Evolutionary conservation across 2,888 invertebrate genomes (phyloP), one percentile per base, ranked within the genome.

Genomic region (Temnothorax rugatulus): DNA sequence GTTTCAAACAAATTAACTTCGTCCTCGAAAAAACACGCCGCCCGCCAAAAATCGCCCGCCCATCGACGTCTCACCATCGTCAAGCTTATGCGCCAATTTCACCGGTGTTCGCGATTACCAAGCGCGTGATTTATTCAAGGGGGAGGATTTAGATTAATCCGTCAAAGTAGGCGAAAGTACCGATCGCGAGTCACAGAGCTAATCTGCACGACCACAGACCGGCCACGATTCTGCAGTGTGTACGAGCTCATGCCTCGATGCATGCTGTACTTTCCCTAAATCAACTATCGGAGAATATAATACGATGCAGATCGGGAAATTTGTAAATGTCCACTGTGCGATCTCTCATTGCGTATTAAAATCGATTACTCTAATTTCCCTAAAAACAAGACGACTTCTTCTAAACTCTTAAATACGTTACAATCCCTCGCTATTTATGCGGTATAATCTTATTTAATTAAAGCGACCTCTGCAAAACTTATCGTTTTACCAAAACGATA

Each of bases 1-100:
- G 50, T 64, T 50, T 76, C 50, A 64, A 64, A 38, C 38, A 64
- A 76, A 76, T 76, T 76, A 64, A 64, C 52, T 76, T 64, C 64
- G 52, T 64, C 64, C 50, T 18, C 34, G 47, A 61, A 76, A 64
- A 64, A 64, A 76, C 64, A 76, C 64, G 50, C 25, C 11, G 7
- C 11, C 21, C 15, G 64, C 21, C 38, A 64, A 76, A 63, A 52
- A 76, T 64, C 64, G 76, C n/a, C 11, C n/a, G 4, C 44, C n/a
- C 34, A 50, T 41, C 11, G 38, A 11, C 21, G 4, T 41, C 4
- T 50, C 11, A 9, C 11, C 34, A 11, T 5, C 15, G 34, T 76
- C 34, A 63, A 76, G 21, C 63, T 47, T 47, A 75, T 41, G 47
- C 47, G 34, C 13, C 11, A 64, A 41, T 64, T 52, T 38, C 11